Evolutionary conservation across 2,888 invertebrate species (phyloP).

Genomic region (Smittia sp.): DNA sequence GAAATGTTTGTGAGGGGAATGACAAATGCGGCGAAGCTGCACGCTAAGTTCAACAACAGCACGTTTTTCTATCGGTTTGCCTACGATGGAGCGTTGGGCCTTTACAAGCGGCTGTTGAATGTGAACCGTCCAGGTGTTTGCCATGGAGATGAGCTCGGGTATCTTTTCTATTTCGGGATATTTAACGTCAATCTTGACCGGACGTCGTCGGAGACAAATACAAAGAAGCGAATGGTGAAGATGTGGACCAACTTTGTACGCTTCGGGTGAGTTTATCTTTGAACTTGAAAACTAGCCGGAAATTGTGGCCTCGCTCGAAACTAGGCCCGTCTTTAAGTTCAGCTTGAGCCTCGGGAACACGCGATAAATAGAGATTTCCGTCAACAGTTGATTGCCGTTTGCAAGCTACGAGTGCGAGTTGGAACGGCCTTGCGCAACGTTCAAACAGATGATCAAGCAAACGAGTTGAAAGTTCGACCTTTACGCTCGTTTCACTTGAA

Average conservation of each 20-base stretch:
- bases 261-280: slow-evolving; percentile 56
- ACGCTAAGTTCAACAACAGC: slow-evolving; percentile 52
- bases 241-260: slow-evolving; percentile 67
- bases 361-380: too few relatives aligned
- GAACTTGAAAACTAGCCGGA: not conserved
- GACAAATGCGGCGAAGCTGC: slow-evolving; percentile 56
- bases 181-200: slow-evolving; percentile 61
- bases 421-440: too few relatives aligned
- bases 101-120: slow-evolving; percentile 63
- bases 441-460: too few relatives aligned
- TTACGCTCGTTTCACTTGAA: too few relatives aligned
- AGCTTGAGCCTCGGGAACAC: too few relatives aligned
- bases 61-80: slow-evolving; percentile 59
- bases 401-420: too few relatives aligned
- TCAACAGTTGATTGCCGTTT: too few relatives aligned
- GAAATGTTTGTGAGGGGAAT: slow-evolving; percentile 63
- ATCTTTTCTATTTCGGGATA: slow-evolving; percentile 63
- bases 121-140: slow-evolving; percentile 61
- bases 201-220: slow-evolving; percentile 58
- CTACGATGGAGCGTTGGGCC: slow-evolving; percentile 62
- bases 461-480: too few relatives aligned
- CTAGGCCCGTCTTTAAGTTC: too few relatives aligned
- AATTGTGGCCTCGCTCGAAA: not conserved
- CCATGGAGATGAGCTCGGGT: slow-evolving; percentile 65
- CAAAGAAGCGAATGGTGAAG: slow-evolving; percentile 61